phyloP scores from a whole-genome alignment of 2,113 vertebrate genomes.

The Hyperoodon ampullatus region DNA sequence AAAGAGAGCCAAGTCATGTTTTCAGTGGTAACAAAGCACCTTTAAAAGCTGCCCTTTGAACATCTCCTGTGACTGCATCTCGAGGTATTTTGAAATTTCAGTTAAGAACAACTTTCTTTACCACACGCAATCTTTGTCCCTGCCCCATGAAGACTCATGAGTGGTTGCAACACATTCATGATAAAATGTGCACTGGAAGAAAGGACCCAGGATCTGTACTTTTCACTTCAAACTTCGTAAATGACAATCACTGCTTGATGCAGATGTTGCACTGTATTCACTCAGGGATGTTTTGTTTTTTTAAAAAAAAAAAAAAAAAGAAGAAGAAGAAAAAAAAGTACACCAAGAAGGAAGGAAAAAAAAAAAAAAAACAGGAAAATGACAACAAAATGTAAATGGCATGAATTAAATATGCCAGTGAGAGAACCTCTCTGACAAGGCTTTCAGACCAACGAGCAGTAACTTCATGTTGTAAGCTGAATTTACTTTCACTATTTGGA shows the following conservation, averaged over 20 bases:
- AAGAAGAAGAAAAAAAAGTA: constrained; percentile 67
- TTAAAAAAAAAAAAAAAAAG: not conserved
- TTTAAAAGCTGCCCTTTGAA: constrained; percentile 31
- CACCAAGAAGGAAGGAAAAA: not conserved
- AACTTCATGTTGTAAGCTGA: constrained; percentile 80
- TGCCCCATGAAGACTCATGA: constrained; percentile 50
- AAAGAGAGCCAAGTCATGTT: constrained; percentile 27
- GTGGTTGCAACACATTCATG: constrained; percentile 35
- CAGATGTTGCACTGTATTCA: constrained; percentile 88
- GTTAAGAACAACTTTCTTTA: constrained; percentile 59
- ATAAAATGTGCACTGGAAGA: constrained; percentile 30
- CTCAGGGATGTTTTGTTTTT: constrained; percentile 90
- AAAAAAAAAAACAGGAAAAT: constrained; percentile 78
- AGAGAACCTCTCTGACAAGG: constrained; percentile 92
- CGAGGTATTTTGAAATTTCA: constrained; percentile 58
- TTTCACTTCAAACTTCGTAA: constrained; percentile 80
- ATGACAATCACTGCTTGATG: constrained; percentile 93
- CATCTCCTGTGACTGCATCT: constrained; percentile 4
- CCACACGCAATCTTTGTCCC: constrained; percentile 51
- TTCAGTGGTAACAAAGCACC: constrained; percentile 43
- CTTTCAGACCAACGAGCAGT: constrained; percentile 87
- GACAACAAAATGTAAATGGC: constrained; percentile 82
- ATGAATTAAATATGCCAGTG: constrained; percentile 75
- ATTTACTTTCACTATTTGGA: constrained; percentile 85
- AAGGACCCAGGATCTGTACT: constrained; percentile 51